These are phyloP conservation scores for Callionymus lyra DNA, from an alignment of 2,113 vertebrate genomes.

Conservation along the genomic window DNA sequence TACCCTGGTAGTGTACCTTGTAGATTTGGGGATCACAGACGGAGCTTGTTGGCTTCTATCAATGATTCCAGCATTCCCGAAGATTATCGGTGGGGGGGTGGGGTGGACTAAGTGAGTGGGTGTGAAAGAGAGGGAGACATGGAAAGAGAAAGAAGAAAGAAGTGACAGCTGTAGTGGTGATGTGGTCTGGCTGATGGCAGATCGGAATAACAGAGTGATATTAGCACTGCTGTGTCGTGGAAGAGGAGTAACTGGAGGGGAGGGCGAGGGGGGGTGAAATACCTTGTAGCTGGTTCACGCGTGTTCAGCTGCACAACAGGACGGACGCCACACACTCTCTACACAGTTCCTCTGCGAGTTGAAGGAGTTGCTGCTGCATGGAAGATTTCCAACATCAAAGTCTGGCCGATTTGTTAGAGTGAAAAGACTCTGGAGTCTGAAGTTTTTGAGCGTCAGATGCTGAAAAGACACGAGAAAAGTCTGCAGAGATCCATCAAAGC, in stretches of 20 bases:
- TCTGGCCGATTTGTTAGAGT: too few species aligned
- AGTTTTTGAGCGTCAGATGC: slow-evolving; percentile 19
- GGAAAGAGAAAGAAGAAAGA: slow-evolving; percentile 24
- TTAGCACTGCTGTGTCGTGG: slow-evolving; percentile 21
- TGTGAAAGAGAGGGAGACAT: slow-evolving; percentile 16
- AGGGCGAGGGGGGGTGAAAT: slow-evolving; percentile 35
- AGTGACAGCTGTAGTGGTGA: slow-evolving; percentile 37
- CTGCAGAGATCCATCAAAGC: slow-evolving; percentile 23
- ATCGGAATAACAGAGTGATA: slow-evolving; percentile 33
- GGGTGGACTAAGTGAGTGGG: slow-evolving; percentile 35
- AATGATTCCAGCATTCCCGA: slow-evolving; percentile 44
- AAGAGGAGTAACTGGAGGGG: neutral
- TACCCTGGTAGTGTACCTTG: slow-evolving; percentile 31
- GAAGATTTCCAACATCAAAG: slow-evolving; percentile 7
- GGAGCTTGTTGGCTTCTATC: slow-evolving; percentile 48
- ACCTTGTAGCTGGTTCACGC: slow-evolving; percentile 43
- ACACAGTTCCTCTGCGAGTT: too few species aligned
- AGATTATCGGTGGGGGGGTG: slow-evolving; percentile 46
- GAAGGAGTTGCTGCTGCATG: slow-evolving; percentile 24
- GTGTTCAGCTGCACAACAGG: slow-evolving; percentile 40
- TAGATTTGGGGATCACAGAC: slow-evolving; percentile 29
- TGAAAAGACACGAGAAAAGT: slow-evolving; percentile 16
- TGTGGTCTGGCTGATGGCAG: slow-evolving; percentile 33
- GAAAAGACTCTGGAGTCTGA: too few species aligned
- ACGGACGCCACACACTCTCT: neutral